phyloP scores from a whole-genome alignment of 2,888 invertebrate genomes.

The Prenolepis imparis region DNA sequence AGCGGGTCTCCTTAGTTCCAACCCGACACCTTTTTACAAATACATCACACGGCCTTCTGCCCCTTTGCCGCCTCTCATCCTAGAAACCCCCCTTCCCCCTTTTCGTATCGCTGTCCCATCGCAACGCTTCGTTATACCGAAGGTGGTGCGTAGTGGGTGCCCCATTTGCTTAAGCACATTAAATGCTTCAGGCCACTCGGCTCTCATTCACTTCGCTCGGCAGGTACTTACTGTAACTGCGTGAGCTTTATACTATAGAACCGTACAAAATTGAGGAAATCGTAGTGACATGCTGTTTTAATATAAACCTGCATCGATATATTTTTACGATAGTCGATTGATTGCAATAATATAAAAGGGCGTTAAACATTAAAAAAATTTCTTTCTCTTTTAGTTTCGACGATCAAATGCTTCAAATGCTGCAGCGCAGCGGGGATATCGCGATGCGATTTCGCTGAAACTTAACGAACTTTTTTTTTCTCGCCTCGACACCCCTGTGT shows the following conservation, averaged over 20 bases:
- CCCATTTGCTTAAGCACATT: conserved; percentile 84
- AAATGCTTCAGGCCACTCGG: conserved; percentile 81
- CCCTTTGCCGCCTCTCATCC: conserved; percentile 55
- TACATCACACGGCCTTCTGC: conserved; percentile 85
- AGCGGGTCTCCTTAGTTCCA: conserved; percentile 84
- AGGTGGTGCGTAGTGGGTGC: conserved; percentile 79
- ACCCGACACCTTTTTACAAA: conserved; percentile 86
- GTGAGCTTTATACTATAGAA: not conserved
- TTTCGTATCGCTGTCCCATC: conserved; percentile 52
- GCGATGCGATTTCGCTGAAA: conserved; percentile 66
- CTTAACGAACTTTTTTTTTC: conserved; percentile 74
- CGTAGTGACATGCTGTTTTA: not conserved
- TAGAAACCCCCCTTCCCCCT: conserved; percentile 24
- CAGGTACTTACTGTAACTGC: conserved; percentile 70
- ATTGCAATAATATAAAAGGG: not conserved
- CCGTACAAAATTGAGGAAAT: not conserved
- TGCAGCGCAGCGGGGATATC: conserved; percentile 17
- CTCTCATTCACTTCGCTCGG: conserved; percentile 72
- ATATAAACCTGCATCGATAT: not conserved
- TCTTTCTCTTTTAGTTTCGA: not conserved
- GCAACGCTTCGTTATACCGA: conserved; percentile 38
- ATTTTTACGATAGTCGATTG: not conserved
- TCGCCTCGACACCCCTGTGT: conserved; percentile 60
- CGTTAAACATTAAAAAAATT: not conserved
- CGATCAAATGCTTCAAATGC: not conserved